Evolutionary conservation across 1,140 invertebrate genomes (phyloP).

Genomic region (Lucilia sericata): DNA sequence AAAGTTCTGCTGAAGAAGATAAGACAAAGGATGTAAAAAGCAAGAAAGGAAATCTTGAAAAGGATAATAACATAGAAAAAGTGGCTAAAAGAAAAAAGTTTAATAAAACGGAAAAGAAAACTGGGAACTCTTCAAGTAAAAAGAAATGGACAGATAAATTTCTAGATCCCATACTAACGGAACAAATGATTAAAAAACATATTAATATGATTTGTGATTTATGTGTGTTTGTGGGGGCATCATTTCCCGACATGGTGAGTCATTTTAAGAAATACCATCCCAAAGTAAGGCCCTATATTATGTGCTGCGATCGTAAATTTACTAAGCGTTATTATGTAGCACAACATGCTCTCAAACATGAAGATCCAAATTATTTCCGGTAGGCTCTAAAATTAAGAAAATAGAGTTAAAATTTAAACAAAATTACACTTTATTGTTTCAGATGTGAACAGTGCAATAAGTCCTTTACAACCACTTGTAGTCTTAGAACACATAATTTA

Average conservation of each 20-base stretch:
- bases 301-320: constrained; percentile 61
- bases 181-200: constrained; percentile 57
- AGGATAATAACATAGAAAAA: neutral
- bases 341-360: constrained; percentile 61
- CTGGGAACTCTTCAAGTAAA: neutral
- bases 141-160: constrained; percentile 15
- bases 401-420: too few species aligned
- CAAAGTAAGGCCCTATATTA: constrained; percentile 57
- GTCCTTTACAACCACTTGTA: constrained; percentile 38
- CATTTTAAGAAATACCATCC: constrained; percentile 61
- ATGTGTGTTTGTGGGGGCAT: constrained; percentile 60
- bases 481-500: constrained; percentile 33
- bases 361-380: constrained; percentile 65
- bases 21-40: neutral
- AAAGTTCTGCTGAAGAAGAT: neutral
- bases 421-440: too few species aligned
- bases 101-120: neutral
- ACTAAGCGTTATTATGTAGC: constrained; percentile 61
- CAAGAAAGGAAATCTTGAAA: neutral
- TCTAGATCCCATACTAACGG: constrained; percentile 21
- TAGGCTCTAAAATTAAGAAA: constrained; percentile 46
- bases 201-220: constrained; percentile 63
- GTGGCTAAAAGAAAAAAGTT: neutral
- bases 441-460: constrained; percentile 46
- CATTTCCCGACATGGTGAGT: constrained; percentile 59